These are phyloP conservation scores for Cantharis rufa DNA, from an alignment of 2,888 invertebrate genomes.

Conservation along the genomic window DNA sequence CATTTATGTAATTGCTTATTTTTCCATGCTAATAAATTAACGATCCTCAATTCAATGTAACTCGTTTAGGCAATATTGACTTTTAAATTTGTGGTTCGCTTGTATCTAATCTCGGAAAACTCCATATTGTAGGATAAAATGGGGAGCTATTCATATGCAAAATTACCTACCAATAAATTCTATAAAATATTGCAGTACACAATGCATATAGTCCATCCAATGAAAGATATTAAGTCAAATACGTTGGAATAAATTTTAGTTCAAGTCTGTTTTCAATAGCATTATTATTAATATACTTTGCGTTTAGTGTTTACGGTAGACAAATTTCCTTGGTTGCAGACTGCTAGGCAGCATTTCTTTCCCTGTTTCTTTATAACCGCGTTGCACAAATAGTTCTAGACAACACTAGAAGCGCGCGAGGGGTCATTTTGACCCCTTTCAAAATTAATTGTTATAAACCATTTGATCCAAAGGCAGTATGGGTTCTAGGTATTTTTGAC, in stretches of 20 bases:
- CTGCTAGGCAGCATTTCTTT: neutral
- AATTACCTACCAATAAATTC: neutral
- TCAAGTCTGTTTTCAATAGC: neutral
- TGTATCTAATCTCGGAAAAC: neutral
- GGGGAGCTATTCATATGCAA: neutral
- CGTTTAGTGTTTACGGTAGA: neutral
- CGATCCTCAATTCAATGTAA: neutral
- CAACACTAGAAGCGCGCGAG: too few relatives aligned
- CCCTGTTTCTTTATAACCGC: too few relatives aligned
- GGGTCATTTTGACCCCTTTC: too few relatives aligned
- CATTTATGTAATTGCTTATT: neutral
- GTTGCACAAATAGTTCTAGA: too few relatives aligned
- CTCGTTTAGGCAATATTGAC: neutral
- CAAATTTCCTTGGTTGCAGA: neutral
- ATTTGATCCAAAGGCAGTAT: too few relatives aligned
- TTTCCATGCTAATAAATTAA: neutral
- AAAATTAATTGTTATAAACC: too few relatives aligned
- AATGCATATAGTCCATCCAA: neutral
- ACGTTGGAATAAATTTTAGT: neutral
- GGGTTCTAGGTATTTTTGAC: too few relatives aligned
- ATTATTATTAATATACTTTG: neutral
- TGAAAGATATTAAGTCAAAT: neutral
- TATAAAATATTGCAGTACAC: neutral
- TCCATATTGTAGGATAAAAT: neutral
- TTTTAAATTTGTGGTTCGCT: neutral